Base-by-base conservation (phyloP, 1,140 invertebrate genomes). In the Ctenoplectra terminalis region DNA sequence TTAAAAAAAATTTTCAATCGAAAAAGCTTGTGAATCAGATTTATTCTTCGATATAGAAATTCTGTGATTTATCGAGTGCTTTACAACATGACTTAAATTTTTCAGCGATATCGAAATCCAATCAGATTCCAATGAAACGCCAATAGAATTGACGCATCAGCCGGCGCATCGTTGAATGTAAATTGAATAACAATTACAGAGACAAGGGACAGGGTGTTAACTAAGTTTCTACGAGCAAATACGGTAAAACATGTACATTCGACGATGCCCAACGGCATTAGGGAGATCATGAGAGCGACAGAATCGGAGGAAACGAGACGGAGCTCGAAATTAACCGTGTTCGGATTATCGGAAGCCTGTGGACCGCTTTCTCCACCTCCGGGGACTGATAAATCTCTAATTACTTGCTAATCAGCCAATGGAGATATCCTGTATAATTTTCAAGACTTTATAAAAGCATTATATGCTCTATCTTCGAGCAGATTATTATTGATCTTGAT, bases 141-240 rank as follows among this genome's bases (percentile, higher is more conserved):
- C n/a, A n/a, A n/a, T n/a, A n/a, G n/a, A n/a, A n/a, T 86, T 78
- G 69, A 70, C 60, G 56, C 73, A 70, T 86, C 74, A 86, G 29
- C 73, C 40, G 48, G 34, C 58, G 69, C 67, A 80, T 77, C 58
- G 66, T 66, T 77, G 66, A 81, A 87, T 87, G 43, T 60, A 85
- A 88, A 88, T 88, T 85, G 69, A 87, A 87, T 87, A 88, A 82
- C 46, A 80, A 56, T 64, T 56, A 34, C 7, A 34, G 29, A 50
- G 43, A 37, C 11, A 31, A 50, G 50, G 20, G 29, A 26, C 6
- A 29, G 23, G n/a, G n/a, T 48, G 63, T 67, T 80, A 79, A 76
- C 54, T 20, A 29, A 69, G 54, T 85, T 82, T 66, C 20, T 48
- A 15, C 48, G 29, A 46, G 48, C 48, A 72, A 82, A 82, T 69